Evolutionary conservation across 1,140 invertebrate species (phyloP).

Genomic region (Drosophila burlai): DNA sequence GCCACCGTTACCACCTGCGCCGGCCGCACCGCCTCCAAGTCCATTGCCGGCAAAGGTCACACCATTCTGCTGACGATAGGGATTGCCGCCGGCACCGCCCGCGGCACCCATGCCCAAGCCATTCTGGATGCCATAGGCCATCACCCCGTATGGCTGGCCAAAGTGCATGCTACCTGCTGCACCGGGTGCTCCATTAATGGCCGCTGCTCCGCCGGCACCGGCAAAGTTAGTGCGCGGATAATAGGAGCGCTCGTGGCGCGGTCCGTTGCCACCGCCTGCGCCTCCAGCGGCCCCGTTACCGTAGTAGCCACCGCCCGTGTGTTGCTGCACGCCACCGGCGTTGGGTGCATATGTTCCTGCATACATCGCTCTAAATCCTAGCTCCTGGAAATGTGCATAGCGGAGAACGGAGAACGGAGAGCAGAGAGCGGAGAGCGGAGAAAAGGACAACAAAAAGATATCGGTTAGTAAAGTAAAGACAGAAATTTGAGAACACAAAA

Average conservation of each 20-base stretch:
- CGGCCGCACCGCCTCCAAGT: slow-evolving; percentile 54
- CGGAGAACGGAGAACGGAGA: neutral
- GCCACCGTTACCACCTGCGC: slow-evolving; percentile 52
- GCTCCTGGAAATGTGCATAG: neutral
- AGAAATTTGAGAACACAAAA: neutral
- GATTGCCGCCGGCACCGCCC: slow-evolving; percentile 38
- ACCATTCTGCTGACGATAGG: slow-evolving; percentile 73
- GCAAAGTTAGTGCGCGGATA: slow-evolving; percentile 59
- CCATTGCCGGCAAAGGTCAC: slow-evolving; percentile 44
- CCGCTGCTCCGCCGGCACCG: slow-evolving; percentile 43
- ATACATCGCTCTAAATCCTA: slow-evolving; percentile 56
- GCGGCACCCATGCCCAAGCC: slow-evolving; percentile 59
- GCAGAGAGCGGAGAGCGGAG: neutral
- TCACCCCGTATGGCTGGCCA: slow-evolving; percentile 68
- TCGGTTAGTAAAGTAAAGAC: slow-evolving; percentile 10
- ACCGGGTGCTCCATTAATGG: slow-evolving; percentile 52
- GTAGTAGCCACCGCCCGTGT: slow-evolving; percentile 72
- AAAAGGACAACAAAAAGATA: slow-evolving; percentile 10
- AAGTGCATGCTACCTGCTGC: slow-evolving; percentile 68
- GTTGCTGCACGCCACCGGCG: slow-evolving; percentile 73
- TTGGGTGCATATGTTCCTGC: slow-evolving; percentile 76
- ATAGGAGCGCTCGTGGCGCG: slow-evolving; percentile 56
- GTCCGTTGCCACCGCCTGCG: slow-evolving; percentile 49
- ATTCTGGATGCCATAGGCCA: slow-evolving; percentile 73
- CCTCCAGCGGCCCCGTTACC: slow-evolving; percentile 71